These are phyloP conservation scores for Cheirogaleus medius DNA, from an alignment of 2,113 vertebrate genomes.

Conservation along the genomic window DNA sequence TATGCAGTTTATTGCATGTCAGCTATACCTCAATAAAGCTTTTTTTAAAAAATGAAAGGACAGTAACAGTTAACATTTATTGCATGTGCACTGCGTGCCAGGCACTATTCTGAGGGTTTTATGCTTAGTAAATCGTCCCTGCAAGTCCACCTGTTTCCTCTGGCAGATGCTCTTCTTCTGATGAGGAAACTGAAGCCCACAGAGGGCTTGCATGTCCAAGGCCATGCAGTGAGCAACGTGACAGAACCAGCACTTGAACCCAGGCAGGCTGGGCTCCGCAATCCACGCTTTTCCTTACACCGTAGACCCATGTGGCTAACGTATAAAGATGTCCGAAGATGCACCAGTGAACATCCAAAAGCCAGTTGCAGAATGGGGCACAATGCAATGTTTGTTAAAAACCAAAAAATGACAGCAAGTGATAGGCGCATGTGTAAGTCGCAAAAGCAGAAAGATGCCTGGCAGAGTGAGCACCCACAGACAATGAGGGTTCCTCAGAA, in stretches of 20 bases:
- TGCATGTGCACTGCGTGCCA: fast-evolving
- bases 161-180: background rate
- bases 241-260: background rate
- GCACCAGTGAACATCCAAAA: background rate
- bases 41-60: background rate
- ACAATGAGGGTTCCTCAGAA: background rate
- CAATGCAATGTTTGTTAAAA: background rate
- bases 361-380: background rate
- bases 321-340: background rate
- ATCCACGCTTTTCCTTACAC: background rate
- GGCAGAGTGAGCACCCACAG: background rate
- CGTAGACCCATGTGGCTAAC: background rate
- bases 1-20: background rate
- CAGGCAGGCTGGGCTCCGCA: background rate
- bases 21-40: background rate
- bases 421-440: fast-evolving
- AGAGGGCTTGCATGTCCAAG: background rate
- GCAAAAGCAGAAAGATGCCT: background rate
- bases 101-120: no score
- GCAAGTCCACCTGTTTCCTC: background rate
- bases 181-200: background rate
- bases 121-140: no score
- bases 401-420: background rate
- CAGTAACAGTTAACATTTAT: background rate
- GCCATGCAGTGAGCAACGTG: background rate